Evolutionary conservation across 2,888 invertebrate genomes (phyloP).

Genomic region (Rhyacophila evoluta): DNA sequence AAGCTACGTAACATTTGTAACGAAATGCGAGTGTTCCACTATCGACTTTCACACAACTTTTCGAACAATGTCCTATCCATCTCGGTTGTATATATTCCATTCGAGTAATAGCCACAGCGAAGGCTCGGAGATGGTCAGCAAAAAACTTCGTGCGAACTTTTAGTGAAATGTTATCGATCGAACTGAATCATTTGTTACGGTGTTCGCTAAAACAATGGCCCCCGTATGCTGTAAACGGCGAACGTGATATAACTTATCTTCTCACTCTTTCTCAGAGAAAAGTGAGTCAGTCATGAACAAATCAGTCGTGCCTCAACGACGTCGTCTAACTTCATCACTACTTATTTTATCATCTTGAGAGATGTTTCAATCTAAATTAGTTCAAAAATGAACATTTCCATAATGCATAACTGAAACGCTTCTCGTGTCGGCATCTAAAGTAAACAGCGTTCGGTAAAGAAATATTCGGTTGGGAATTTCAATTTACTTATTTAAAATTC

Average conservation of each 20-base stretch:
- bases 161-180: not conserved
- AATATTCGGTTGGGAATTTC: too few relatives aligned
- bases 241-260: conserved; percentile 33
- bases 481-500: too few relatives aligned
- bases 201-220: conserved; percentile 32
- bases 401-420: too few relatives aligned
- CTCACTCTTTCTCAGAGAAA: conserved; percentile 28
- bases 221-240: not conserved
- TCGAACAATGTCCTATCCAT: not conserved
- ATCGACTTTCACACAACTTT: not conserved
- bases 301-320: not conserved
- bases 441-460: too few relatives aligned
- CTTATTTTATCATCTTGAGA: conserved; percentile 10
- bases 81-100: not conserved
- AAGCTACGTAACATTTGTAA: not conserved
- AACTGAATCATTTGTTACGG: conserved; percentile 29
- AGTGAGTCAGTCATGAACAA: conserved; percentile 2
- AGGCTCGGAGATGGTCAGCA: conserved; percentile 9
- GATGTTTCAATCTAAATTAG: too few relatives aligned
- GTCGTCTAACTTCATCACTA: conserved; percentile 8
- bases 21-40: not conserved
- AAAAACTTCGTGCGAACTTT: conserved; percentile 37
- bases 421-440: too few relatives aligned
- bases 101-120: not conserved
- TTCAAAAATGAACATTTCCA: too few relatives aligned